Evolutionary conservation across 2,797 vertebrate genomes (phyloP).

Genomic region (Anas capensis): DNA sequence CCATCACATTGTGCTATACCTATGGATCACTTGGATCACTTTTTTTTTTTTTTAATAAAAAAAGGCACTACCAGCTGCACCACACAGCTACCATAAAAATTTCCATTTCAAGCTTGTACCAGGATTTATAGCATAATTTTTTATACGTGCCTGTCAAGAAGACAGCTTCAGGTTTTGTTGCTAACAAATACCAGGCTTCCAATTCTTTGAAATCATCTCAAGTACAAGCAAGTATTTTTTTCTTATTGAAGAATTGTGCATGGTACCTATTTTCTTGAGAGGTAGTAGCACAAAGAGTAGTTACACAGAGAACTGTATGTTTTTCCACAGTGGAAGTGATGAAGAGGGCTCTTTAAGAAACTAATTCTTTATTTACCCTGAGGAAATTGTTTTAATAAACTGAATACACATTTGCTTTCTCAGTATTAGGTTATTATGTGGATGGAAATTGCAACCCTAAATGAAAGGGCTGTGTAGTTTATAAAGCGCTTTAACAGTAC

Average conservation of each 20-base stretch:
- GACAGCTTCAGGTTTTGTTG: background rate
- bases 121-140: background rate
- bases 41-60: too few species aligned
- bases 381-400: slow-evolving; percentile 38
- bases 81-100: background rate
- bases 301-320: background rate
- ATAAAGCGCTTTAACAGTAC: slow-evolving; percentile 36
- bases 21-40: background rate
- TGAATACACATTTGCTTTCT: slow-evolving; percentile 30
- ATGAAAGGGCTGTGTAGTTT: background rate
- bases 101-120: background rate
- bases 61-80: background rate
- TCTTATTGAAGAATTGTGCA: background rate
- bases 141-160: background rate
- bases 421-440: background rate
- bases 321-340: background rate
- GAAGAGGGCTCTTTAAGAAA: slow-evolving; percentile 10
- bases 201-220: slow-evolving; percentile 12
- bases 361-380: slow-evolving; percentile 1
- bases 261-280: background rate
- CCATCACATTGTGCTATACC: background rate
- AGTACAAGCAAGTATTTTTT: slow-evolving; percentile 34
- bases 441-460: slow-evolving; percentile 43
- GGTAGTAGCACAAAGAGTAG: background rate
- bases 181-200: background rate